Conservation (phyloP, 1,140 invertebrate genomes). For the Sweltsa coloradensis region DNA sequence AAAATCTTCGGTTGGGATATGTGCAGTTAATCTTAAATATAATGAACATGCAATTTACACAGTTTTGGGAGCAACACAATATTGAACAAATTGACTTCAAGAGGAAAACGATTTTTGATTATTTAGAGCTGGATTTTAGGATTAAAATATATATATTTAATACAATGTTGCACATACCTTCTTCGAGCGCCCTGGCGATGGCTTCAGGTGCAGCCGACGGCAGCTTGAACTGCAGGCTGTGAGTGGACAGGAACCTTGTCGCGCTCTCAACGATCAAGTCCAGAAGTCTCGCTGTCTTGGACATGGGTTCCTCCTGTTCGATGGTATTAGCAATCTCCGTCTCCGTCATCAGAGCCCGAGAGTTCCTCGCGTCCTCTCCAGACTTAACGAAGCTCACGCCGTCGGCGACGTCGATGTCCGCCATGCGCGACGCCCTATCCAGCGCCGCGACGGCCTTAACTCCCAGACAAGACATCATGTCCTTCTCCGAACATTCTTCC, state of each 20-base stretch:
- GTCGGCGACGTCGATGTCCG: constrained; percentile 38
- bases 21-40: too few relatives aligned
- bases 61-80: too few relatives aligned
- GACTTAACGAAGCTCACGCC: constrained; percentile 43
- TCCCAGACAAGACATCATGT: constrained; percentile 39
- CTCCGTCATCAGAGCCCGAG: constrained; percentile 34
- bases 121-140: too few relatives aligned
- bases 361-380: constrained; percentile 26
- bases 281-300: constrained; percentile 36
- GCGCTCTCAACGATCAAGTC: constrained; percentile 39
- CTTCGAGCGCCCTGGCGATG: constrained; percentile 41
- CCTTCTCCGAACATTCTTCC: constrained; percentile 25
- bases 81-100: too few relatives aligned
- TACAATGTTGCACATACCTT: too few relatives aligned
- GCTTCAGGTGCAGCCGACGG: constrained; percentile 36
- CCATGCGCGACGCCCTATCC: constrained; percentile 39
- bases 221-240: constrained; percentile 45
- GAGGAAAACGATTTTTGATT: too few relatives aligned
- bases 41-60: too few relatives aligned
- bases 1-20: too few relatives aligned
- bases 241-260: constrained; percentile 39
- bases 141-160: constrained; percentile 12
- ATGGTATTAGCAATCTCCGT: constrained; percentile 35
- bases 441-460: constrained; percentile 41
- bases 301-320: constrained; percentile 30